Evolutionary conservation across 2,113 vertebrate species (phyloP).

Genomic region (Trichechus manatus): DNA sequence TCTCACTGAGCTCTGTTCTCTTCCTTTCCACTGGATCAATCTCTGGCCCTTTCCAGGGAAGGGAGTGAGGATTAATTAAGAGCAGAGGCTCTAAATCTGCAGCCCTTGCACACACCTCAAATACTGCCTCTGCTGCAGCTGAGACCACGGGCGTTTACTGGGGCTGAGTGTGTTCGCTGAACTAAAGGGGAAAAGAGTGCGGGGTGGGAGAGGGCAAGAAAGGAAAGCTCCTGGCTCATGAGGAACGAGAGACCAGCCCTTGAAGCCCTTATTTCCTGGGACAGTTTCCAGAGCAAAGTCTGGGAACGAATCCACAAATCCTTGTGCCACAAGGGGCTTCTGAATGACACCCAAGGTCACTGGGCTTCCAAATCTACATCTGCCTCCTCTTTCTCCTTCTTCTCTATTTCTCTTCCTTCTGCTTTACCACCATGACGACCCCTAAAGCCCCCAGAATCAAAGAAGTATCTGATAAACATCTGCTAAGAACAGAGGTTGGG

Average conservation of each 20-base stretch:
- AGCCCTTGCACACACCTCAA: background rate
- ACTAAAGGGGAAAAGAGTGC: background rate
- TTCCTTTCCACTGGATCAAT: background rate
- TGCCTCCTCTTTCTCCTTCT: background rate
- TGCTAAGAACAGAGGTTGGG: background rate
- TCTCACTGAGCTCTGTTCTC: background rate
- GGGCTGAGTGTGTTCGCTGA: background rate
- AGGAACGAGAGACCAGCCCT: background rate
- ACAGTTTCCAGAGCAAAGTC: background rate
- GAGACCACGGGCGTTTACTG: background rate
- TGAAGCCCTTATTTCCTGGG: background rate
- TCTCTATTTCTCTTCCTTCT: background rate
- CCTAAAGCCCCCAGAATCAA: background rate
- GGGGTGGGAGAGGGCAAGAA: accelerated
- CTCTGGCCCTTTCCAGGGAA: background rate
- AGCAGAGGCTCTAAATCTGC: background rate
- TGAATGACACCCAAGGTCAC: background rate
- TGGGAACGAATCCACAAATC: background rate
- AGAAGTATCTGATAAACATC: background rate
- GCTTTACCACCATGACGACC: background rate
- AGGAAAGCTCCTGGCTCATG: background rate
- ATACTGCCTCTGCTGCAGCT: accelerated
- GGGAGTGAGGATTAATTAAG: background rate
- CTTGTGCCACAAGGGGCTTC: background rate
- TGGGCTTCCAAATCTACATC: background rate